A percentile compares a stretch with the other conserved stretches of the same genome.
phyloP scores from a whole-genome alignment of 2,797 vertebrate genomes.

The Sebastes dallii region DNA sequence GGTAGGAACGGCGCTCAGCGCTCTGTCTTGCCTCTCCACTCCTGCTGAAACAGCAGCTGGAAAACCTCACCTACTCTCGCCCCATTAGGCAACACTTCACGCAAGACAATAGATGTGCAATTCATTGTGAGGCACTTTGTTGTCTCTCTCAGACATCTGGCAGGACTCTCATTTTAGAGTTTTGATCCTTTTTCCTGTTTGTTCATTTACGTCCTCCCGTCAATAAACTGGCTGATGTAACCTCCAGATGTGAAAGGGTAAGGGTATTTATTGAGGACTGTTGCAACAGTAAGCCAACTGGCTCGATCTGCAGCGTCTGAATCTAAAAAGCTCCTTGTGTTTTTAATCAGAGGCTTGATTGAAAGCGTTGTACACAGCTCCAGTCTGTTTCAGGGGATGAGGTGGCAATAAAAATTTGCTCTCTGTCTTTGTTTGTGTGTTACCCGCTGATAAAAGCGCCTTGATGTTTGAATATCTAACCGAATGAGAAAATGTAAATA shows the following conservation, averaged over 20 bases:
- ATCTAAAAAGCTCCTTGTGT: slow-evolving; percentile 22
- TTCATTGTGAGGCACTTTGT: slow-evolving; percentile 42
- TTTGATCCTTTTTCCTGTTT: slow-evolving; percentile 27
- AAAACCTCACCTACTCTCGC: slow-evolving; percentile 50
- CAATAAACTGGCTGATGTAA: slow-evolving; percentile 41
- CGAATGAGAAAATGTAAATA: slow-evolving; percentile 78
- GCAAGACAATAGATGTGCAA: slow-evolving; percentile 43
- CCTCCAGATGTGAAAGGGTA: slow-evolving; percentile 39
- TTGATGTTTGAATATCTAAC: slow-evolving; percentile 78
- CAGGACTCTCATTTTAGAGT: slow-evolving; percentile 11
- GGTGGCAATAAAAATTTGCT: slow-evolving; percentile 66
- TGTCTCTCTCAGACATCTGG: slow-evolving; percentile 39
- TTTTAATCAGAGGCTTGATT: slow-evolving; percentile 63
- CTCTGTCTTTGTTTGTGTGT: slow-evolving; percentile 68
- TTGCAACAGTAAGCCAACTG: slow-evolving; percentile 26
- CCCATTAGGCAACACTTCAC: slow-evolving; percentile 53
- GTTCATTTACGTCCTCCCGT: slow-evolving; percentile 38
- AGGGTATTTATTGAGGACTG: slow-evolving; percentile 28
- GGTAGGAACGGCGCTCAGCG: slow-evolving; percentile 46
- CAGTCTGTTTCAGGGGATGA: slow-evolving; percentile 67
- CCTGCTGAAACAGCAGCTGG: slow-evolving; percentile 59
- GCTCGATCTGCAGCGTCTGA: neutral
- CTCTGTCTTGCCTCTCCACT: slow-evolving; percentile 40
- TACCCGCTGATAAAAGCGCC: slow-evolving; percentile 65
- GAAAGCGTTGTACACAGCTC: slow-evolving; percentile 54